phyloP scores from a whole-genome alignment of 2,888 invertebrate species.

The Cabera pusaria region DNA sequence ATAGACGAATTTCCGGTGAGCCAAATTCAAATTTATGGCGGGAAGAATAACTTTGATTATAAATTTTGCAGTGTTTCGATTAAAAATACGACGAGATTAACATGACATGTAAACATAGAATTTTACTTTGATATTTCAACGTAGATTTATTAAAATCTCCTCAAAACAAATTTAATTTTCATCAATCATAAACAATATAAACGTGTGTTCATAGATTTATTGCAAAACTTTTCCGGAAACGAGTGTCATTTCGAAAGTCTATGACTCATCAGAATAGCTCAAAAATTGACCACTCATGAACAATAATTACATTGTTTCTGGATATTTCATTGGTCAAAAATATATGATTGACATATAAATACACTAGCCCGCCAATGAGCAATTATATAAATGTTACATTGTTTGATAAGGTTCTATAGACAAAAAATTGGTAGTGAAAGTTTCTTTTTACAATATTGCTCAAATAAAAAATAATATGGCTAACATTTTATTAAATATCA shows the following conservation, averaged over 20 bases:
- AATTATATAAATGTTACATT: not conserved
- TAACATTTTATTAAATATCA: too few relatives aligned
- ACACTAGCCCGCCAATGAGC: constrained; percentile 5
- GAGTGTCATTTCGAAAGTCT: constrained; percentile 77
- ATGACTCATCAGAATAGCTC: constrained; percentile 77
- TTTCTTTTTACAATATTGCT: too few relatives aligned
- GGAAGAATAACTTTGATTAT: constrained; percentile 57
- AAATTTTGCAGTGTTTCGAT: too few relatives aligned
- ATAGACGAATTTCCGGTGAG: constrained; percentile 81
- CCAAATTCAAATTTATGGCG: constrained; percentile 73
- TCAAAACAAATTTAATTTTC: constrained; percentile 26
- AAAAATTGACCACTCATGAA: too few relatives aligned
- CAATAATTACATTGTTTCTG: constrained; percentile 12
- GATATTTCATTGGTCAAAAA: constrained; percentile 24
- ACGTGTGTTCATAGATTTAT: constrained; percentile 58
- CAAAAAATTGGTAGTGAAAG: constrained; percentile 2
- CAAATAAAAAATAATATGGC: too few relatives aligned
- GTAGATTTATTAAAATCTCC: constrained; percentile 7
- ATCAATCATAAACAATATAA: constrained; percentile 56
- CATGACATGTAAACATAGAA: too few relatives aligned
- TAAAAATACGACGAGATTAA: too few relatives aligned
- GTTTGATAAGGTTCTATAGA: constrained; percentile 11
- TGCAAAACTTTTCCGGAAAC: constrained; percentile 75
- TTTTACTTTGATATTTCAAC: too few relatives aligned
- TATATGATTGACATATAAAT: not conserved